Evolutionary conservation across 2,797 vertebrate species (phyloP), one percentile per base, ranked within the genome.

Genomic region (Danio choprae): DNA sequence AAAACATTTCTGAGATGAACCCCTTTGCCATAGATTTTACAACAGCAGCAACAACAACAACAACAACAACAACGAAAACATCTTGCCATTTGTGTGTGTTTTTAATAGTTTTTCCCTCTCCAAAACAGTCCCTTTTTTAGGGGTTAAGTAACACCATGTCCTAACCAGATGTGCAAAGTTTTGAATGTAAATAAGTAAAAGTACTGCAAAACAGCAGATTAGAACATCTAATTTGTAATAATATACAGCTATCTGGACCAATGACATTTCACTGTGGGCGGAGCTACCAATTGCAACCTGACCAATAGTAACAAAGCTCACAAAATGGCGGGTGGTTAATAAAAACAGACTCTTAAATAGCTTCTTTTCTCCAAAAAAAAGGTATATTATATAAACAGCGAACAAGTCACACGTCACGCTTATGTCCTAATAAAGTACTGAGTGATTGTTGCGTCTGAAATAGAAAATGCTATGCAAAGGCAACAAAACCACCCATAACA

Each of bases 31-130:
- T 41, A 86, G 50, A 80, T 75, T 75, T 64, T 67, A 84, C 80
- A 48, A 80, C 46, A 70, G 60, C 60, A 73, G 63, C 72, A 50
- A 70, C 70, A 46, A 86, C 75, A 59, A 68, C 75, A 59, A 68
- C 70, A 59, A 64, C 69, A 44, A 70, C 70, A 46, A 84, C 70
- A 58, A 67, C 63, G 51, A 84, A 88, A 53, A 71, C 43, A 85
- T 29, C 44, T 86, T 56, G 59, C 59, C 46, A 43, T 48, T 60
- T 75, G 84, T 77, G 53, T 65, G n/a, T 70, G 2, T 70, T 55
- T 70, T 72, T 20, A 15, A 22, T 15, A 44, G 53, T 72, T 56
- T 84, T 72, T 72, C 68, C 68, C 44, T 62, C 60, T 79, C 38
- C 60, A 81, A 84, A 86, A 81, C 80, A 13, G 68, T 77, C 36